These are phyloP conservation scores for Heliothis virescens DNA, from an alignment of 1,140 invertebrate species.

Conservation along the genomic window DNA sequence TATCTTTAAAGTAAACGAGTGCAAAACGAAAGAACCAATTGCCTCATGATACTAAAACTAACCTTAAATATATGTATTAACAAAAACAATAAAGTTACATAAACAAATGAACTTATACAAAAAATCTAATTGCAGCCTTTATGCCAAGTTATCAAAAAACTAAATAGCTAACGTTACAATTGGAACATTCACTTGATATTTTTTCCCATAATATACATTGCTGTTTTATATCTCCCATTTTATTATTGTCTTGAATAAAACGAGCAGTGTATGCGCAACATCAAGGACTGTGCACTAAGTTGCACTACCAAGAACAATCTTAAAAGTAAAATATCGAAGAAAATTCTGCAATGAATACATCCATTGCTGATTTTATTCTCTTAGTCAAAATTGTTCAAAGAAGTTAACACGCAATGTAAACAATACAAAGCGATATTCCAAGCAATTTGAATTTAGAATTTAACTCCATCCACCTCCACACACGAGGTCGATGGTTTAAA, in stretches of 20 bases:
- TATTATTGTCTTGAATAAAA: not conserved
- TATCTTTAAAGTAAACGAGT: not conserved
- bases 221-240: not conserved
- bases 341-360: not conserved
- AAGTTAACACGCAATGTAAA: conserved; percentile 10
- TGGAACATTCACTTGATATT: conserved; percentile 24
- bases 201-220: conserved; percentile 33
- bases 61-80: not conserved
- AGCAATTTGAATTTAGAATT: conserved; percentile 24
- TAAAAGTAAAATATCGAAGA: not conserved
- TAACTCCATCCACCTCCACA: conserved; percentile 47
- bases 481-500: conserved; percentile 49
- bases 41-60: not conserved
- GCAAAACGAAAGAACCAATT: no score
- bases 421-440: not conserved
- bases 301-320: not conserved
- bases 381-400: not conserved
- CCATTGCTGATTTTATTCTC: conserved; percentile 10
- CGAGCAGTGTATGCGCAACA: conserved; percentile 2
- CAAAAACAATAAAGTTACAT: not conserved
- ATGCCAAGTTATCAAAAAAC: conserved; percentile 23
- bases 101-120: conserved; percentile 13
- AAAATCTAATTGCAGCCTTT: conserved; percentile 30
- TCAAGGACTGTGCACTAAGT: conserved; percentile 43
- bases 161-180: conserved; percentile 19